Percentiles rank a stretch among this genome's conserved stretches.
Conservation (phyloP, 2,797 vertebrate species). For the Siniperca scherzeri region DNA sequence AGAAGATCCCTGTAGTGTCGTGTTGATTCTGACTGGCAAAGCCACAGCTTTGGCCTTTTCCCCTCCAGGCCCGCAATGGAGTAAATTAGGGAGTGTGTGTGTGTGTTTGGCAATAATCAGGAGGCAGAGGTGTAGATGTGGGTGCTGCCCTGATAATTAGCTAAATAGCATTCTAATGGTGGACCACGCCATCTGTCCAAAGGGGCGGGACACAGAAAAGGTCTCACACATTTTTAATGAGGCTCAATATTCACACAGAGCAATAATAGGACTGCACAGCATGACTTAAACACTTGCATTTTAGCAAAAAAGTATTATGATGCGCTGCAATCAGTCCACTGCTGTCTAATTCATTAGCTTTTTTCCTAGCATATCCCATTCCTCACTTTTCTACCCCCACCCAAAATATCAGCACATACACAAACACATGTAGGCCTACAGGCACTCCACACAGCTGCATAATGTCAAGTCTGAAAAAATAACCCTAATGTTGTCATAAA, state of each 20-base stretch:
- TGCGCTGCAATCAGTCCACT: not conserved
- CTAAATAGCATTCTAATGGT: slow-evolving; percentile 79
- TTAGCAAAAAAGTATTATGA: not conserved
- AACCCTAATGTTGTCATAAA: not conserved
- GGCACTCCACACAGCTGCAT: not conserved
- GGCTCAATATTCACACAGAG: slow-evolving; percentile 77
- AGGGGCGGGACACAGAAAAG: slow-evolving; percentile 64
- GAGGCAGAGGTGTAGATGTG: slow-evolving; percentile 50
- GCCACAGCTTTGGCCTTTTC: slow-evolving; percentile 77
- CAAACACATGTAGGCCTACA: not conserved
- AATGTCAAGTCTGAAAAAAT: slow-evolving; percentile 12
- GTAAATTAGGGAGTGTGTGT: slow-evolving; percentile 21
- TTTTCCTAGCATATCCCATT: not conserved
- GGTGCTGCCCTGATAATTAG: slow-evolving; percentile 79
- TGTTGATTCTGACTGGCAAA: slow-evolving; percentile 61
- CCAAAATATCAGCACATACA: not conserved
- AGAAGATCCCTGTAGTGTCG: slow-evolving; percentile 53
- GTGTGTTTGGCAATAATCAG: slow-evolving; percentile 53
- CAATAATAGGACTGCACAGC: slow-evolving; percentile 69
- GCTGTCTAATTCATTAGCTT: not conserved
- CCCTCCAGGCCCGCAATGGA: slow-evolving; percentile 64
- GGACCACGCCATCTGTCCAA: slow-evolving; percentile 83
- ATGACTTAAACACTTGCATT: slow-evolving; percentile 42
- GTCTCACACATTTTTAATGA: slow-evolving; percentile 85
- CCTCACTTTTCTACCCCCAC: not conserved